Conservation (phyloP, 2,113 vertebrate species). For the Atractosteus spatula region DNA sequence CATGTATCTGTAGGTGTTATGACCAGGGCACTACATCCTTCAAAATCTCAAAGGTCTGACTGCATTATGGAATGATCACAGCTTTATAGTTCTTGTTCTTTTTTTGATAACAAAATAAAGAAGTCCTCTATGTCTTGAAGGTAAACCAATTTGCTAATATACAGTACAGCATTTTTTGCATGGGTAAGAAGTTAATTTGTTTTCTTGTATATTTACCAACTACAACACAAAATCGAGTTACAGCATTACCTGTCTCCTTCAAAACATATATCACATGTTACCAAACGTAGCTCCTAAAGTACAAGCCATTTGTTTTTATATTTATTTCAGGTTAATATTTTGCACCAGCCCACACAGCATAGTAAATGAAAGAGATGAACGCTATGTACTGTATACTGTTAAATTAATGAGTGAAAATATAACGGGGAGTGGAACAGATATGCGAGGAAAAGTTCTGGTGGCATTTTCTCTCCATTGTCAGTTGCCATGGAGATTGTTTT, state of each 20-base stretch:
- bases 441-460: neutral
- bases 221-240: neutral
- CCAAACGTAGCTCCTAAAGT: neutral
- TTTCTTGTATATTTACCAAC: neutral
- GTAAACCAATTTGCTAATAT: neutral
- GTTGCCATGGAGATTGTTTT: conserved; percentile 4
- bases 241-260: neutral
- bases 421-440: neutral
- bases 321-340: neutral
- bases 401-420: neutral
- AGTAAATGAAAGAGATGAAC: neutral
- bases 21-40: neutral
- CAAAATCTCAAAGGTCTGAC: neutral
- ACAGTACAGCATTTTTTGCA: neutral
- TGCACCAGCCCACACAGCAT: neutral
- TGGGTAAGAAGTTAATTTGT: neutral
- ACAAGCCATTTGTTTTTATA: neutral
- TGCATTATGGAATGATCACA: neutral
- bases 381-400: neutral
- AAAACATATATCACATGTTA: neutral
- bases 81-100: neutral
- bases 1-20: neutral
- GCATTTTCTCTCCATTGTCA: conserved; percentile 1
- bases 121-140: neutral
- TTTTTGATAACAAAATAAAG: neutral